Base-by-base conservation (phyloP, 1,140 invertebrate genomes). In the Drosophila funebris region DNA sequence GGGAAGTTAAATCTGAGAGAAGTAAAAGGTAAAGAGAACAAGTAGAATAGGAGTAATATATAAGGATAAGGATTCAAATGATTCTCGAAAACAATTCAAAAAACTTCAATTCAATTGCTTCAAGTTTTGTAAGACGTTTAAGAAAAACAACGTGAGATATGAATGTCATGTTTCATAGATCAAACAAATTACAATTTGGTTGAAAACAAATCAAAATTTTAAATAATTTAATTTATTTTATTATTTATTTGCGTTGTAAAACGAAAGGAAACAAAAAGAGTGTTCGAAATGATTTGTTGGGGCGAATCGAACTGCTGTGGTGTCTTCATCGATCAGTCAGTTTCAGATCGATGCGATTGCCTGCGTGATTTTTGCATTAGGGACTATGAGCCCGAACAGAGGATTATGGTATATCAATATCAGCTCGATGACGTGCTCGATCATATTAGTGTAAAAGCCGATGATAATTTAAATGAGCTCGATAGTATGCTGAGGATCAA, bases 251-350 rank as follows among this genome's bases (percentile, higher is more conserved):
- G n/a, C n/a, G n/a, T n/a, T 13, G 33, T 9, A 36, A 36, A n/a
- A 36, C n/a, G 9, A 11, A 3, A 36, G 4, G 0, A n/a, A n/a
- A n/a, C 9, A 6, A 16, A 39, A 8, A n/a, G 8, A 8, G 33
- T 8, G 4, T 11, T n/a, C 5, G 66, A 43, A 44, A 78, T 78
- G 75, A 78, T 78, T 46, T 75, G 72, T 24, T 78, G 72, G 72
- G 66, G 75, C 11, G 46, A 75, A 7, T 9, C 7, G 0, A 29
- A 66, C 1, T 53, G 41, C 4, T 75, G 75, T 24, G 70, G 62
- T 9, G 22, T 71, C 0, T 66, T 75, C 14, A 14, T 37, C 0
- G 63, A 67, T 4, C 20, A 16, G 0, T n/a, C 27, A 1, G 4
- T n/a, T n/a, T 3, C 31, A 1, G 67, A 61, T 56, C 16, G 39